Evolutionary conservation across 2,888 invertebrate species (phyloP).

Genomic region (Eilema griseolum): DNA sequence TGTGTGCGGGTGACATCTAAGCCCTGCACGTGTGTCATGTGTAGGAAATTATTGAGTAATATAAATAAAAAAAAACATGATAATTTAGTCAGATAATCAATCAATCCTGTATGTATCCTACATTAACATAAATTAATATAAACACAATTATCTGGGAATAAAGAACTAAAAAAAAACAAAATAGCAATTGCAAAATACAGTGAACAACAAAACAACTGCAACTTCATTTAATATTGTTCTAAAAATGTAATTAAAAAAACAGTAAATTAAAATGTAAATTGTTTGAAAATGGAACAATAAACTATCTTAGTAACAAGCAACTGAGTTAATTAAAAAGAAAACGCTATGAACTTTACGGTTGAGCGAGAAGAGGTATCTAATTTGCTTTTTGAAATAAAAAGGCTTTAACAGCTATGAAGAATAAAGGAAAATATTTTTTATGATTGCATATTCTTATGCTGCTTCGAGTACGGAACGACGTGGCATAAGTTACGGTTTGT

Average conservation of each 20-base stretch:
- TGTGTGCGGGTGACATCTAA: no score
- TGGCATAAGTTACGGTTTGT: background rate
- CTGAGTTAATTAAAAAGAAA: slow-evolving; percentile 37
- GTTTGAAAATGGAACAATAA: slow-evolving; percentile 19
- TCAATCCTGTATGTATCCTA: no score
- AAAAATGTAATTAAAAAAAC: background rate
- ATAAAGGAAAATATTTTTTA: background rate
- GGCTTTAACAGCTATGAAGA: background rate
- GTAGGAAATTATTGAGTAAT: no score
- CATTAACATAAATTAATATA: background rate
- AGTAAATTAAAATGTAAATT: slow-evolving; percentile 25
- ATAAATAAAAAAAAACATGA: no score
- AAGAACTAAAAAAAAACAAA: background rate
- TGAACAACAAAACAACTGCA: background rate
- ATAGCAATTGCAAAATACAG: background rate
- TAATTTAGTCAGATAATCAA: no score
- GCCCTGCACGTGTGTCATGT: no score
- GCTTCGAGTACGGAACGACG: background rate
- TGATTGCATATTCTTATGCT: background rate
- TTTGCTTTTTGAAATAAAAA: slow-evolving; percentile 35
- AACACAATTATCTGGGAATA: background rate
- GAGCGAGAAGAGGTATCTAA: slow-evolving; percentile 31
- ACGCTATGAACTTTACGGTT: slow-evolving; percentile 25
- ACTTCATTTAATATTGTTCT: background rate
- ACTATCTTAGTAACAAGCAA: slow-evolving; percentile 19